Evolutionary conservation across 2,797 vertebrate species (phyloP), one percentile per base, ranked within the genome.

Genomic region (Gadopsis bispinosus): DNA sequence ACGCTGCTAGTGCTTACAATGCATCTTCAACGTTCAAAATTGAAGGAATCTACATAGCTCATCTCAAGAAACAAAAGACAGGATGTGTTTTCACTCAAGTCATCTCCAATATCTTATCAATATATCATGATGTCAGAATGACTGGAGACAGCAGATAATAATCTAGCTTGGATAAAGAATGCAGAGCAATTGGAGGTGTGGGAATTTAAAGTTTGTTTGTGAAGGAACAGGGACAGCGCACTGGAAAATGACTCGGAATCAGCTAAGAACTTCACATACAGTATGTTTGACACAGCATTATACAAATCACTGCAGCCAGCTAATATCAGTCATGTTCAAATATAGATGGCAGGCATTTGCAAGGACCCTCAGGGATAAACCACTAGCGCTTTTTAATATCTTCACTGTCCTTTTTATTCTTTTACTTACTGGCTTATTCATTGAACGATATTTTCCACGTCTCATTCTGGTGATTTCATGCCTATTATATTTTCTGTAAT

Each of bases 21-120:
- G 86, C 83, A 87, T 83, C 78, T 87, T 90, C 79, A 81, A 35
- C 14, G 70, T 74, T 90, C 87, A 88, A 89, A 84, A 72, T 66
- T 59, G 48, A 76, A 56, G 17, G 26, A 76, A 68, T 48, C 22
- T n/a, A 17, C 50, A 70, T 26, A 50, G 29, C 59, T 85, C 53
- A 17, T 77, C 29, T 73, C 33, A 6, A 33, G 20, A 75, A 76
- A 79, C 69, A 75, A 77, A 76, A 78, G 58, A 69, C 54, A 61
- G 33, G 47, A 65, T 48, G 72, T 43, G 37, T 70, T 85, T 80
- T 59, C 22, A 53, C 64, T 69, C 50, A 59, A 39, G 55, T 75
- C 4, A 31, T 35, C 54, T 75, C 5, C 35, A 64, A 43, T 75
- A 75, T 61, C 26, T 62, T 14, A 48, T 75, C 70, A 31, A 22